Evolutionary conservation across 2,797 vertebrate genomes (phyloP), one percentile per base, ranked within the genome.

Genomic region (Salmo trutta): DNA sequence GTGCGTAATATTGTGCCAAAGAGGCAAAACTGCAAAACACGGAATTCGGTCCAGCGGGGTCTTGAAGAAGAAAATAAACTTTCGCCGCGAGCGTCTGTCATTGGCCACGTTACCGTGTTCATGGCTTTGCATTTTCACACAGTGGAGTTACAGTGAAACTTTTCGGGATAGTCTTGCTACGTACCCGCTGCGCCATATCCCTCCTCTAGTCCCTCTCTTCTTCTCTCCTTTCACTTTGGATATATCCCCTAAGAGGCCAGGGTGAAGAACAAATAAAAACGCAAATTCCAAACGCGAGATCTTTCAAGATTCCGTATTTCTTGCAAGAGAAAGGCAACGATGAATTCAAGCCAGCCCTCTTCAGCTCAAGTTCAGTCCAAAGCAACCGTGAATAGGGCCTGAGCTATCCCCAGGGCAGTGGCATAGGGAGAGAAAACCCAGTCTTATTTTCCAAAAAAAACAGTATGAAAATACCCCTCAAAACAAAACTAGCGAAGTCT

Each of bases 101-200:
- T 82, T 87, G 95, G 96, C 95, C 95, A 96, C 95, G 94, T 96
- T 95, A 96, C 95, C 93, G 91, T 88, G 93, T 91, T 88, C 93
- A 89, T 92, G 92, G n/a, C 59, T 82, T 81, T 80, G 86, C 86
- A 77, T 89, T 88, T 77, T 88, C 85, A 88, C 88, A 84, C 78
- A 81, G 85, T 88, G 87, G 87, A 91, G 86, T 92, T 87, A 79
- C 79, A 64, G 59, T 89, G 87, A 92, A 93, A 95, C 94, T 95
- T 95, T 86, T 92, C 91, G 90, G 84, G 90, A 94, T 93, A 88
- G 78, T 81, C 87, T 24, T 12, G 21, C 59, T 91, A 98, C 97
- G 93, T 98, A 99, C 98, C 98, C 98, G 96, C 96, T 99, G 98
- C 96, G 98, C 98, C 98, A 99, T 99, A 95, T 95, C 96, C 96